Evolutionary conservation across 2,888 invertebrate genomes (phyloP).

Genomic region (Diarsia dahlii): DNA sequence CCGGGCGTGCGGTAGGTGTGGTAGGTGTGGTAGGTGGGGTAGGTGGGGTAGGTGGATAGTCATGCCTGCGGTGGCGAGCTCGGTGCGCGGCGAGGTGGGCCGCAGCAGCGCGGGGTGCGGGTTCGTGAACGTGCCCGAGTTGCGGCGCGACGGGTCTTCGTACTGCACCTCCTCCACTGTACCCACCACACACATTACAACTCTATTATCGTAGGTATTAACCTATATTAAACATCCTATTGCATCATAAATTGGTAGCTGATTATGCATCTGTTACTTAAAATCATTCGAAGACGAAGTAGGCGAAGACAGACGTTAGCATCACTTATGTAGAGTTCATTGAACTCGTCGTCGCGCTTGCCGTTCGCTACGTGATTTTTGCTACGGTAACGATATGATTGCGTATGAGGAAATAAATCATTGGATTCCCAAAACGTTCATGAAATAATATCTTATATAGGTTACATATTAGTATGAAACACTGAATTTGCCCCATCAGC

Average conservation of each 20-base stretch:
- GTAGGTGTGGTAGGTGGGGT: slow-evolving; percentile 20
- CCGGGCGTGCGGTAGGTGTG: slow-evolving; percentile 42
- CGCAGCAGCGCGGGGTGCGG: slow-evolving; percentile 84
- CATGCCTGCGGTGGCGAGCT: slow-evolving; percentile 89
- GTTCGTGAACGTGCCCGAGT: slow-evolving; percentile 87
- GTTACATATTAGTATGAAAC: too few species aligned
- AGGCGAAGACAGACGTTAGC: neutral
- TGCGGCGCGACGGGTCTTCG: slow-evolving; percentile 83
- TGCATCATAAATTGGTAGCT: neutral
- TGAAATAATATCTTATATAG: too few species aligned
- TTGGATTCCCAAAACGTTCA: too few species aligned
- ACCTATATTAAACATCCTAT: neutral
- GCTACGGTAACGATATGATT: too few species aligned
- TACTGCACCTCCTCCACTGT: slow-evolving; percentile 78
- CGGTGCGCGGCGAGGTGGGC: slow-evolving; percentile 84
- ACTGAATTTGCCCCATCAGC: too few species aligned
- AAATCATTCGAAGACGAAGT: too few species aligned
- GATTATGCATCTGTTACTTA: neutral
- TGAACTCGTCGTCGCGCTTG: too few species aligned
- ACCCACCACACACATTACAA: slow-evolving; percentile 14
- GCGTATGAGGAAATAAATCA: too few species aligned
- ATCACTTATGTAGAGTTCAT: too few species aligned
- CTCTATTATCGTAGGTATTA: neutral
- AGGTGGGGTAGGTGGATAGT: neutral
- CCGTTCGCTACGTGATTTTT: too few species aligned